Evolutionary conservation across 2,888 invertebrate genomes (phyloP), one percentile per base, ranked within the genome.

Genomic region (Erebia epiphron): DNA sequence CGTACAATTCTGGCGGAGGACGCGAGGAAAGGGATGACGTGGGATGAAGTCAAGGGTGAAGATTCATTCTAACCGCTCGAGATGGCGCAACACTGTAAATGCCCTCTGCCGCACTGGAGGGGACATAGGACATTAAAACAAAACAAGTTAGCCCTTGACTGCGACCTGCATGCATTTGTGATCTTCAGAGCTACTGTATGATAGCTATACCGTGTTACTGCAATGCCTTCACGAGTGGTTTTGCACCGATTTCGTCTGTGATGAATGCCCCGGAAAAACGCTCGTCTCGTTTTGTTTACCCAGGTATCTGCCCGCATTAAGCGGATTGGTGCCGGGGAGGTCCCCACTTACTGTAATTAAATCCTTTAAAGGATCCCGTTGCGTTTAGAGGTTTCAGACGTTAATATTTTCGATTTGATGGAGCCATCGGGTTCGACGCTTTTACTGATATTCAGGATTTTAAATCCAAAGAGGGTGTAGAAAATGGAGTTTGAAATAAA

Each of bases 291-390:
- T 82, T 79, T 79, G 76, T 75, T 74, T 70, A 67, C 69, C 72
- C 78, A 78, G 73, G 76, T 77, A 74, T 71, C 74, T 75, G 56
- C 73, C 77, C 79, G 81, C 89, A 89, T 90, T 90, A 90, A 89
- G 80, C 81, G 85, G 88, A 91, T 92, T 90, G 90, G 89, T 86
- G 86, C 81, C 79, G 81, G 78, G 75, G 68, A 74, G 76, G 77
- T 79, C 75, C 76, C 82, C 89, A 91, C 91, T 92, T 87, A 88
- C 81, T 82, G 84, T 90, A 90, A 92, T 92, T 92, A 92, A 91
- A 88, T 88, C 86, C 87, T 87, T 87, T 86, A 86, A 87, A 79
- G 88, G 85, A 88, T 88, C 84, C 84, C 83, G 85, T 80, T 77
- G 83, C 79, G 76, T 83, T 71, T 71, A 70, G 67, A 63, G 70